A percentile compares a stretch with the other conserved stretches of the same genome.
These are phyloP conservation scores for Taxidea taxus DNA, from an alignment of 2,113 vertebrate species.

Conservation along the genomic window DNA sequence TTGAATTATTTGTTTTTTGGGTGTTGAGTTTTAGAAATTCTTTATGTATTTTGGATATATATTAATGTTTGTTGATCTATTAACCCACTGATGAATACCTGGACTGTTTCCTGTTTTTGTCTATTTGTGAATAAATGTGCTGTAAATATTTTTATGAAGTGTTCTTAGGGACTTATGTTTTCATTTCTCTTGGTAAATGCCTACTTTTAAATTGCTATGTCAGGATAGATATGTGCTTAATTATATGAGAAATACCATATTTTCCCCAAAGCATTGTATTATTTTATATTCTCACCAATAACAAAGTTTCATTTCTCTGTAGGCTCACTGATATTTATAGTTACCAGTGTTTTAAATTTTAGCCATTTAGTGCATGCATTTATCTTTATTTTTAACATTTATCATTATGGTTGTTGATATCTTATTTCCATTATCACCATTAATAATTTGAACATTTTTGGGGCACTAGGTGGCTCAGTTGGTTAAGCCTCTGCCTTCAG, in stretches of 20 bases:
- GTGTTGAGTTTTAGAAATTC: neutral
- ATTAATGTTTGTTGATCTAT: neutral
- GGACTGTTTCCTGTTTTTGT: neutral
- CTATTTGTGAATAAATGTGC: neutral
- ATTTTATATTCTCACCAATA: neutral
- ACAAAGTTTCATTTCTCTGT: neutral
- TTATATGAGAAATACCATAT: neutral
- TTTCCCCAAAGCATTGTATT: neutral
- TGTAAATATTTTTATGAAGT: neutral
- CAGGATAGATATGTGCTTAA: neutral
- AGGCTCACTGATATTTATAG: neutral
- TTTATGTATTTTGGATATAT: neutral
- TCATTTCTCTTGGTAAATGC: neutral
- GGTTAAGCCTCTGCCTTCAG: too few relatives aligned
- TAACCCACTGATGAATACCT: neutral
- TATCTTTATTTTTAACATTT: conserved; percentile 3
- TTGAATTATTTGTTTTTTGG: neutral
- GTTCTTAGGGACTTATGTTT: neutral
- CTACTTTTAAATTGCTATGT: neutral
- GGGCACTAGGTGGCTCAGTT: neutral
- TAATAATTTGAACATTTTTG: neutral
- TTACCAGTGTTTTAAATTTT: neutral
- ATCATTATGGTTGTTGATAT: neutral
- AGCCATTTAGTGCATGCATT: neutral
- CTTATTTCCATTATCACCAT: neutral